Evolutionary conservation across 2,113 vertebrate species (phyloP).

Genomic region (Oreochromis aureus): DNA sequence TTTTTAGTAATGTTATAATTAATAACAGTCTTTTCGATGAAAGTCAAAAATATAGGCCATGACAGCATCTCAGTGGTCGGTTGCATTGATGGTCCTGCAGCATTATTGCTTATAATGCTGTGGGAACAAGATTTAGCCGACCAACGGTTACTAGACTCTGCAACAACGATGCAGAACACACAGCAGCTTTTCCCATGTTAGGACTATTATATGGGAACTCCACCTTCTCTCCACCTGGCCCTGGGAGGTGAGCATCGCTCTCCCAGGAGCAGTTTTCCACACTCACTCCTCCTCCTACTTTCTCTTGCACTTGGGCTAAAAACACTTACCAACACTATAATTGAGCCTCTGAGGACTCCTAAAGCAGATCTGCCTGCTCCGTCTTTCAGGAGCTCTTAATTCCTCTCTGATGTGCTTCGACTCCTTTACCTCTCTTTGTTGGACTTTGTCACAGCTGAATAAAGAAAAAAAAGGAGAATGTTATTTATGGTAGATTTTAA

Average conservation of each 20-base stretch:
- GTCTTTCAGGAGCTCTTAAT: slow-evolving; percentile 17
- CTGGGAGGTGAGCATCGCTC: slow-evolving; percentile 16
- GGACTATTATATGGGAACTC: slow-evolving; percentile 1
- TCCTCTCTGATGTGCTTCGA: not conserved
- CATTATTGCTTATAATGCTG: not conserved
- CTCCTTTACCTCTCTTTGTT: not conserved
- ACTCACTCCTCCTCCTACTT: not conserved
- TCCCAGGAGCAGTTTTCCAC: slow-evolving; percentile 21
- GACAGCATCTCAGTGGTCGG: not conserved
- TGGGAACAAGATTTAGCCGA: not conserved
- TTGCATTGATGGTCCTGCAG: not conserved
- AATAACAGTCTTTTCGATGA: not conserved
- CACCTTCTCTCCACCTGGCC: not conserved
- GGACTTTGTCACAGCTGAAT: not conserved
- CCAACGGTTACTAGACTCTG: not conserved
- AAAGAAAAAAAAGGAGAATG: not conserved
- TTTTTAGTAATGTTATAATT: not conserved
- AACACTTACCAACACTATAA: slow-evolving; percentile 47
- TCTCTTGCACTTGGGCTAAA: not conserved
- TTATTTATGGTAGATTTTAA: not conserved
- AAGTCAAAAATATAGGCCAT: not conserved
- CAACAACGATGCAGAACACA: not conserved
- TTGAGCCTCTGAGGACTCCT: slow-evolving; percentile 48
- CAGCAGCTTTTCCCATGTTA: not conserved
- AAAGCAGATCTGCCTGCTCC: slow-evolving; percentile 6